phyloP scores from a whole-genome alignment of 2,888 invertebrate species.

The Tetheella fluctuosa region DNA sequence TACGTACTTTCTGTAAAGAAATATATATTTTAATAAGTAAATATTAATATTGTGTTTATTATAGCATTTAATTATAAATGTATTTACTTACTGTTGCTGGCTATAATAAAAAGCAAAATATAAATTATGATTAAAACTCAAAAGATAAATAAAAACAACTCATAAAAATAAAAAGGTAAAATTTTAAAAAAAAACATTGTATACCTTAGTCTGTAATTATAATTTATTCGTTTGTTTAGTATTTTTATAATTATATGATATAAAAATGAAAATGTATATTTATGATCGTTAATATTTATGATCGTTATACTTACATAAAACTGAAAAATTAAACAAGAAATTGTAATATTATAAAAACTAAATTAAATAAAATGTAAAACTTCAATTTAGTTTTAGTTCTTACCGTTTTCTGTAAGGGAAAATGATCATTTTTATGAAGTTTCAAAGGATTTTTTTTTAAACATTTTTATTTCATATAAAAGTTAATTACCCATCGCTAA shows the following conservation, averaged over 20 bases:
- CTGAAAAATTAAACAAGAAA: background rate
- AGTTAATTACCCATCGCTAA: slow-evolving; percentile 5
- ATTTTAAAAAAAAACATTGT: background rate
- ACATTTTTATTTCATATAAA: background rate
- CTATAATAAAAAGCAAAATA: background rate
- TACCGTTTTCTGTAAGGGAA: slow-evolving; percentile 6
- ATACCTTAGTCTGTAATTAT: slow-evolving; percentile 2
- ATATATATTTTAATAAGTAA: background rate
- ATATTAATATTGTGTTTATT: background rate
- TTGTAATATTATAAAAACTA: background rate
- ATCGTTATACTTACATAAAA: background rate
- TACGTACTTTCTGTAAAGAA: slow-evolving; percentile 32
- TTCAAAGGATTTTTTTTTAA: no score
- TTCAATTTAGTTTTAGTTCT: background rate
- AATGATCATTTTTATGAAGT: background rate
- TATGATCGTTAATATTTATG: background rate
- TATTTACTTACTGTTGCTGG: slow-evolving; percentile 4
- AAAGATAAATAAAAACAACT: background rate
- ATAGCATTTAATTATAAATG: background rate
- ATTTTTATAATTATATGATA: background rate
- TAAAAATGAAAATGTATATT: background rate
- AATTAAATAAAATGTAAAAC: background rate
- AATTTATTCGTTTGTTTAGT: background rate
- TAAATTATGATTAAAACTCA: background rate
- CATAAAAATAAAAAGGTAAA: background rate